phyloP scores from a whole-genome alignment of 2,888 invertebrate species.

The Chironomus tentans region DNA sequence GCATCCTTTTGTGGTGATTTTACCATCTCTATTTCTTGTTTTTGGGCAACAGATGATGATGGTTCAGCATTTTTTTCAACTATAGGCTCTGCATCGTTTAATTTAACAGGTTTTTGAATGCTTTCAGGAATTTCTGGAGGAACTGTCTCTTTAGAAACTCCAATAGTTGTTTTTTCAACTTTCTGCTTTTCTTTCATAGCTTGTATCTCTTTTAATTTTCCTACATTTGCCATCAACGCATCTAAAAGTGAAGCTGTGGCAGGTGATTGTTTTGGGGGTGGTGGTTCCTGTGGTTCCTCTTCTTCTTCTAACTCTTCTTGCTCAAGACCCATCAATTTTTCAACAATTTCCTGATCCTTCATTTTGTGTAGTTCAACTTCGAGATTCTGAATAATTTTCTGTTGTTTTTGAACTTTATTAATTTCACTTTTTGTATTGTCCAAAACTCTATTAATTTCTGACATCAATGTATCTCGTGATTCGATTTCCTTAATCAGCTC shows the following conservation, averaged over 20 bases:
- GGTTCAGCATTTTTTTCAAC: neutral
- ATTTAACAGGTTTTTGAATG: neutral
- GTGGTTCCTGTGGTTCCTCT: neutral
- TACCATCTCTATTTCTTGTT: neutral
- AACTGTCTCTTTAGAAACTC: neutral
- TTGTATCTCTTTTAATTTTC: constrained; percentile 18
- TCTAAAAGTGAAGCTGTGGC: constrained; percentile 1
- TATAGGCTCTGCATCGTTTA: neutral
- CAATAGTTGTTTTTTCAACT: neutral
- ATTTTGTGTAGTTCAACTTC: constrained; percentile 18
- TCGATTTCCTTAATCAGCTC: constrained; percentile 21
- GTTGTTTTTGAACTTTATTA: constrained; percentile 22
- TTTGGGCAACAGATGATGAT: neutral
- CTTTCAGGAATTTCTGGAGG: neutral
- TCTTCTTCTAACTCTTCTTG: constrained; percentile 2
- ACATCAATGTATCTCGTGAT: constrained; percentile 9
- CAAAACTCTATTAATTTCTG: constrained; percentile 14
- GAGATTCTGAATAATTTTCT: constrained; percentile 16
- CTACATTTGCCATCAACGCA: constrained; percentile 23
- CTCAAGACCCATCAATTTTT: neutral
- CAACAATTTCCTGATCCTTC: constrained; percentile 8
- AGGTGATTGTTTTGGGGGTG: neutral
- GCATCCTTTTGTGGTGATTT: too few species aligned
- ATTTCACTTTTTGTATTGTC: constrained; percentile 19
- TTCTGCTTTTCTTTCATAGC: constrained; percentile 12